phyloP scores from a whole-genome alignment of 1,140 invertebrate genomes.

The Trachymyrmex cornetzi region DNA sequence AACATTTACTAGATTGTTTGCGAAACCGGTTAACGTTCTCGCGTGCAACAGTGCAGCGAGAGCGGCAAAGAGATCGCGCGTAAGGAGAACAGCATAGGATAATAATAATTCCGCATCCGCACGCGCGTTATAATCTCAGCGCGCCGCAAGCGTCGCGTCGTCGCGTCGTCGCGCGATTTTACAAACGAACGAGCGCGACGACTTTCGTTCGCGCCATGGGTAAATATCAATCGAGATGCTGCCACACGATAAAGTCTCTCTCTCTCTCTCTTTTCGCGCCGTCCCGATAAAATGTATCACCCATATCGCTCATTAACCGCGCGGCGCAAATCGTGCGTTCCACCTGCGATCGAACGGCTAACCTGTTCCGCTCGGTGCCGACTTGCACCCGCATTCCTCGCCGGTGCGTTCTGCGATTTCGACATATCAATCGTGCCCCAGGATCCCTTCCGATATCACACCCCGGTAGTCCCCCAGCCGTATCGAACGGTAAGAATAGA shows the following conservation, averaged over 20 bases:
- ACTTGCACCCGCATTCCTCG: slow-evolving; percentile 28
- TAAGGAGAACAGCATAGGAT: slow-evolving; percentile 45
- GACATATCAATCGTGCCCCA: slow-evolving; percentile 33
- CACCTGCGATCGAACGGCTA: slow-evolving; percentile 24
- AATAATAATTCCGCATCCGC: slow-evolving; percentile 60
- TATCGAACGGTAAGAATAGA: slow-evolving; percentile 28
- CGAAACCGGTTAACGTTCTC: slow-evolving; percentile 56
- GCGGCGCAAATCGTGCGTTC: slow-evolving; percentile 26
- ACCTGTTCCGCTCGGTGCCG: slow-evolving; percentile 19
- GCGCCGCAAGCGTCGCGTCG: neutral
- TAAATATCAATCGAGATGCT: slow-evolving; percentile 31
- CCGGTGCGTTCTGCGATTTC: slow-evolving; percentile 29
- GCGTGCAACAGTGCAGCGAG: slow-evolving; percentile 38
- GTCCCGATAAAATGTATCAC: slow-evolving; percentile 21
- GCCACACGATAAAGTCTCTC: slow-evolving; percentile 12
- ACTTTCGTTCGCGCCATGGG: slow-evolving; percentile 43
- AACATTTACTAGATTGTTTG: slow-evolving; percentile 45
- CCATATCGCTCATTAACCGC: slow-evolving; percentile 9
- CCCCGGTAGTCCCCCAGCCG: neutral
- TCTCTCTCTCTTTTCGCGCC: slow-evolving; percentile 10
- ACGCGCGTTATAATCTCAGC: slow-evolving; percentile 37
- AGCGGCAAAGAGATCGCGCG: slow-evolving; percentile 47
- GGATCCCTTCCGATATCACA: neutral
- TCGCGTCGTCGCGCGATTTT: slow-evolving; percentile 2
- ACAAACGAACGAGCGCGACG: slow-evolving; percentile 11